Base-by-base conservation (phyloP, 2,113 vertebrate genomes). In the Odocoileus virginianus region DNA sequence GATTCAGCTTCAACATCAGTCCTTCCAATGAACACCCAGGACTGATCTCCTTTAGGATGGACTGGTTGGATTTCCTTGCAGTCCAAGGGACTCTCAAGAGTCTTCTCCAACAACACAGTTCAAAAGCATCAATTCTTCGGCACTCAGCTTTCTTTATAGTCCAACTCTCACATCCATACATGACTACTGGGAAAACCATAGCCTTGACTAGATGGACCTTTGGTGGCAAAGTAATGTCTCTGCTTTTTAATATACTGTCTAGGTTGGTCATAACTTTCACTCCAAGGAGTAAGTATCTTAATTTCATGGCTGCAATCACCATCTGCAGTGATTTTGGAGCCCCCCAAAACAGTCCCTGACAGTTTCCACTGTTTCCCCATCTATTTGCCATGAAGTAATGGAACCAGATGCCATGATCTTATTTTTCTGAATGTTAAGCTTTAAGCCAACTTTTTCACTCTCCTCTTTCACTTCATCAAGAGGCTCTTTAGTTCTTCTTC, bases 301-400 rank as follows among this genome's bases (percentile, higher is more conserved):
- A 58, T 61, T 7, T 61, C 30, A 61, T 33, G 14, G 30, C 30
- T 7, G 14, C 60, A 61, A 61, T 33, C 60, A 61, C 60, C 30
- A 61, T 33, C 28, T 61, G 14, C 60, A 61, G 30, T 61, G 30
- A 61, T 61, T 61, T 33, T 33, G 14, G 60, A 61, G 3, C 30
- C 60, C 60, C 1, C 0, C 0, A 33, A 61, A 33, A 33, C 12
- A 50, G 47, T 50, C 47, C 12, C 47, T 50, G 47, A 52, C 1
- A 3, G 50, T 15, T 52, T 52, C 64, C 17, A 67, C 64, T 11
- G 17, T 67, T n/a, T 67, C 2, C 16, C 33, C 33, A 7, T 64
- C 30, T 64, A 8, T 64, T 67, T 64, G 1, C 15, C 30, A 33
- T 64, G 16, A n/a, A 64, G 33, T 19, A 16, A 67, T 67, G 16